Base-by-base conservation (phyloP, 2,797 vertebrate genomes). In the Oreochromis grahami region DNA sequence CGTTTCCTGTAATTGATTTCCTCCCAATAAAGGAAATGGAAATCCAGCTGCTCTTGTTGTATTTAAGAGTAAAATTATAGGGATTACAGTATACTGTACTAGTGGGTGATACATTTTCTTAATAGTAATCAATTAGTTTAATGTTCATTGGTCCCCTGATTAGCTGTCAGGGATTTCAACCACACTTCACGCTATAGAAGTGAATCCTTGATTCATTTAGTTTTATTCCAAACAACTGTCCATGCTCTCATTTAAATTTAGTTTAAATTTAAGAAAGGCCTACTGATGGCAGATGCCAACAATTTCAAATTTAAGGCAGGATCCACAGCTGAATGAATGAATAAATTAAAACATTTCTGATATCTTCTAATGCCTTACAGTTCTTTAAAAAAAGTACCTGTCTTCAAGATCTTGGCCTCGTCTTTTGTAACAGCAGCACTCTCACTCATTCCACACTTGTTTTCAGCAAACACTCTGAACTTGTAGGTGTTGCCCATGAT, bases 401-500 rank as follows among this genome's bases (percentile, higher is more conserved):
- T 95, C 95, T 99, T 99, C 89, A 95, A 63, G 78, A 99, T 97
- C 76, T 94, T 90, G 55, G 98, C 98, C 4, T 94, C 87, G 0
- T 76, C 87, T 26, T 97, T 96, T 86, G 97, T 89, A 8, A 93
- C 0, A 0, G 96, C 91, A 1, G 97, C 93, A 0, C 72, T 85
- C 55, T 96, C 85, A 0, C 98, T 99, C 14, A 96, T 91, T 45
- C 99, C 99, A 1, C 96, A 97, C 88, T 97, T 96, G 70, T 99
- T 99, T 90, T 99, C 98, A 0, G 98, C 74, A 21, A 97, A 99
- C 82, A 97, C 97, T 5, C 97, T 96, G 94, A 99, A 99, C 85
- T 91, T 96, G 96, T 99, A 99, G 8, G 94, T 96, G 89, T 99
- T 99, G 84, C 99, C 98, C 81, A 99, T 97, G 93, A 99, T 97